Base-by-base conservation (phyloP, 2,797 vertebrate genomes). In the Botia almorhae region DNA sequence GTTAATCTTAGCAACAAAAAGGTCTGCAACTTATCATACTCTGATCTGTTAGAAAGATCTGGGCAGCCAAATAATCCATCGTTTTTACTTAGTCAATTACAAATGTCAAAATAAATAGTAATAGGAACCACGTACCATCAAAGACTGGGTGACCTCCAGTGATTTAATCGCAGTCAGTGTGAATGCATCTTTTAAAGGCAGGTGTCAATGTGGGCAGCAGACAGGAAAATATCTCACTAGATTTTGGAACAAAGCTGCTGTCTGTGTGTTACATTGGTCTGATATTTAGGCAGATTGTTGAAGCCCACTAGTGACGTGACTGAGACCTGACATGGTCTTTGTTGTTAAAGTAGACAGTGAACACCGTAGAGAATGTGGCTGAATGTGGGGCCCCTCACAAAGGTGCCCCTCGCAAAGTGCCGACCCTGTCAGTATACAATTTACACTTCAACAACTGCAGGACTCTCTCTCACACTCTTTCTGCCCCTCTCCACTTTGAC, bases 341-440 rank as follows among this genome's bases (percentile, higher is more conserved):
- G n/a, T n/a, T 53, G 61, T 83, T 75, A 78, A 74, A 83, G 72
- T 69, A 83, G 84, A 83, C 80, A 85, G 78, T 26, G 58, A 76
- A 51, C 21, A 43, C 19, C 17, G 7, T 64, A 67, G 69, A 87
- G 80, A 73, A 87, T 85, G 81, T 85, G 81, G 83, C 81, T 51
- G 65, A 58, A 85, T 72, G 29, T 19, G 39, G 70, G 63, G 55
- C 56, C 75, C 46, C 77, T 71, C 23, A n/a, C n/a, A n/a, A n/a
- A n/a, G n/a, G n/a, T n/a, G n/a, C n/a, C n/a, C n/a, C n/a, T n/a
- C n/a, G 82, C 69, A 77, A 79, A 82, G 81, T 78, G 76, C 23
- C 16, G 19, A 23, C 60, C 67, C 72, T 81, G 83, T 81, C 83
- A 83, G 78, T 79, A 82, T 33, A 77, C 21, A 29, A 65, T 84